These are phyloP conservation scores for Pristionchus mayeri DNA, from an alignment of 2,888 invertebrate species.

Conservation along the genomic window DNA sequence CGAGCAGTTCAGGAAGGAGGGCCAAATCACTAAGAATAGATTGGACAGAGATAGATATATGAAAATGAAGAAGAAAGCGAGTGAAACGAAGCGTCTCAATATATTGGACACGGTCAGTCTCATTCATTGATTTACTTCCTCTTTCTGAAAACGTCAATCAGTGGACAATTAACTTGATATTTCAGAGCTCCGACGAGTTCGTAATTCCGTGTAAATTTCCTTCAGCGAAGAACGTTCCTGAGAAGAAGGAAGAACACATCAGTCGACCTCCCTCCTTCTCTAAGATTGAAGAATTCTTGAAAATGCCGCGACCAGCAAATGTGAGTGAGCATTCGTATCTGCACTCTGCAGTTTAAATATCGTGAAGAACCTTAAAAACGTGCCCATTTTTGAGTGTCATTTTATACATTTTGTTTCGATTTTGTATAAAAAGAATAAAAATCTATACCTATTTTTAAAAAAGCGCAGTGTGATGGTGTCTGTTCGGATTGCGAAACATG, in stretches of 20 bases:
- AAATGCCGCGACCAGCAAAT: not conserved
- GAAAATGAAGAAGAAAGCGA: slow-evolving; percentile 1
- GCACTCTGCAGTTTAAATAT: too few species aligned
- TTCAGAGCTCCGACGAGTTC: slow-evolving; percentile 30
- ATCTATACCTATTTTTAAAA: too few species aligned
- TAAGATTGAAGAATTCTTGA: not conserved
- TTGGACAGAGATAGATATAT: not conserved
- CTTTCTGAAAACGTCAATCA: too few species aligned
- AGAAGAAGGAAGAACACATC: not conserved
- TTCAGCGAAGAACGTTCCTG: not conserved
- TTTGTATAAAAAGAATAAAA: too few species aligned
- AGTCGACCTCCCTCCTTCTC: not conserved
- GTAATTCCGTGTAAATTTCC: slow-evolving; percentile 25
- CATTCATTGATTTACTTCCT: too few species aligned
- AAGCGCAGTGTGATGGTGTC: too few species aligned
- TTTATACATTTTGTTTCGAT: too few species aligned
- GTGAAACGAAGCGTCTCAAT: not conserved
- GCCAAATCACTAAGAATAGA: not conserved
- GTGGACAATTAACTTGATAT: too few species aligned
- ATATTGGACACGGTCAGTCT: not conserved
- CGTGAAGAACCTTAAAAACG: too few species aligned
- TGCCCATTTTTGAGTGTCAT: not conserved
- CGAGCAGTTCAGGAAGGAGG: slow-evolving; percentile 24
- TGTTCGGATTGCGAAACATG: too few species aligned
- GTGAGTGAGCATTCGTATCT: slow-evolving; percentile 1